Evolutionary conservation across 2,113 vertebrate species (phyloP).

Genomic region (Poecilia latipinna): DNA sequence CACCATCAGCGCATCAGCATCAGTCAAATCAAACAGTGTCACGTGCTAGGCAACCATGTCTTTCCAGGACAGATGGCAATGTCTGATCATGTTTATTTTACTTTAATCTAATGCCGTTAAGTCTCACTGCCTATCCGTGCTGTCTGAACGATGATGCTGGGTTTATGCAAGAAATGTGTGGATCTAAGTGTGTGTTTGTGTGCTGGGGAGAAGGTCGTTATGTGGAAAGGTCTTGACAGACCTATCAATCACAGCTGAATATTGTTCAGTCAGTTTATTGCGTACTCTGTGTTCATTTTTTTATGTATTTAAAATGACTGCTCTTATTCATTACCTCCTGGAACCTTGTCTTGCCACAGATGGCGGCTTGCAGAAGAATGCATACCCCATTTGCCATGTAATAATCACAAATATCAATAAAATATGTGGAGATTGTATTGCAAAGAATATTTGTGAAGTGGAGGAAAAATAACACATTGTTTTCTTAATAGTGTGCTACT

Average conservation of each 20-base stretch:
- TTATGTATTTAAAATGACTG: neutral
- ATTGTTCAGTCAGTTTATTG: constrained; percentile 8
- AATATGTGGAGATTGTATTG: neutral
- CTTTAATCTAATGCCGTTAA: constrained; percentile 76
- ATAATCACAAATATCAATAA: neutral
- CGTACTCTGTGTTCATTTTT: neutral
- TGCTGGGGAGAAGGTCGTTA: neutral
- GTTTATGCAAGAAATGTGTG: constrained; percentile 8
- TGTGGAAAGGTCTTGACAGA: constrained; percentile 6
- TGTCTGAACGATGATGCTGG: constrained; percentile 50
- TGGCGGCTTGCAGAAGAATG: neutral
- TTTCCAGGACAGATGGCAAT: constrained; percentile 72
- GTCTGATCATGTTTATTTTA: constrained; percentile 79
- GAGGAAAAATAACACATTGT: neutral
- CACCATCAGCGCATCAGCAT: constrained; percentile 52
- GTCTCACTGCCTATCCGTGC: constrained; percentile 49
- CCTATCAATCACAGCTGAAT: constrained; percentile 5
- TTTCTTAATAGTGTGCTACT: no score
- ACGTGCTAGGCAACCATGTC: constrained; percentile 74
- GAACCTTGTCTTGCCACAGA: neutral
- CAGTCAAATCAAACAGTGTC: constrained; percentile 61
- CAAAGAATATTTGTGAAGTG: neutral
- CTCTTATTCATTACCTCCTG: neutral
- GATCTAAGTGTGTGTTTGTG: constrained; percentile 1
- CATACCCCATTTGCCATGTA: neutral